Evolutionary conservation across 2,888 invertebrate species (phyloP).

Genomic region (Drosophila subquinaria): DNA sequence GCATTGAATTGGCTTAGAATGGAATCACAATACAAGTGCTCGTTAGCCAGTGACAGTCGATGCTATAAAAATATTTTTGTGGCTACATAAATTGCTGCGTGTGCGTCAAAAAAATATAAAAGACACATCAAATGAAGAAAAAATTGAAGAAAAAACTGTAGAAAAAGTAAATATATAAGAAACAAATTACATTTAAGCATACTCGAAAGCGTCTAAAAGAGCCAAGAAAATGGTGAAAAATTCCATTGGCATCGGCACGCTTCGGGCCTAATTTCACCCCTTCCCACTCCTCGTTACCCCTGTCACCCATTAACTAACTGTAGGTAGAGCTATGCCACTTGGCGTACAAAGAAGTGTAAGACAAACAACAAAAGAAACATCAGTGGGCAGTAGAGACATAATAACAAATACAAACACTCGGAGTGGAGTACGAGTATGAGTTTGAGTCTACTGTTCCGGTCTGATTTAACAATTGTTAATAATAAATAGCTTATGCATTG

Average conservation of each 20-base stretch:
- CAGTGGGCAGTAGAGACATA: constrained; percentile 59
- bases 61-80: constrained; percentile 52
- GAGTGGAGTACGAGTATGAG: constrained; percentile 21
- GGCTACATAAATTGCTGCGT: constrained; percentile 45
- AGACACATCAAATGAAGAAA: neutral
- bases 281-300: neutral
- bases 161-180: constrained; percentile 27
- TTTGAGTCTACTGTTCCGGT: constrained; percentile 76
- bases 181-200: constrained; percentile 77
- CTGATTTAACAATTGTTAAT: constrained; percentile 84
- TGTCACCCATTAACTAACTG: neutral
- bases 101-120: constrained; percentile 39
- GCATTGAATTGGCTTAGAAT: constrained; percentile 60
- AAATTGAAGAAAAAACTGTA: neutral
- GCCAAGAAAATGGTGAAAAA: constrained; percentile 69
- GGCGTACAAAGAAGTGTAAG: constrained; percentile 55
- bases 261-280: constrained; percentile 29
- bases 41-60: constrained; percentile 49
- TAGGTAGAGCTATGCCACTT: constrained; percentile 65
- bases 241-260: constrained; percentile 79
- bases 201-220: constrained; percentile 63
- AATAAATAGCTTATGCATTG: constrained; percentile 82
- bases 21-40: constrained; percentile 42
- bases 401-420: constrained; percentile 38
- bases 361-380: constrained; percentile 60